Base-by-base conservation (phyloP, 2,113 vertebrate species). In the Acanthochromis polyacanthus region DNA sequence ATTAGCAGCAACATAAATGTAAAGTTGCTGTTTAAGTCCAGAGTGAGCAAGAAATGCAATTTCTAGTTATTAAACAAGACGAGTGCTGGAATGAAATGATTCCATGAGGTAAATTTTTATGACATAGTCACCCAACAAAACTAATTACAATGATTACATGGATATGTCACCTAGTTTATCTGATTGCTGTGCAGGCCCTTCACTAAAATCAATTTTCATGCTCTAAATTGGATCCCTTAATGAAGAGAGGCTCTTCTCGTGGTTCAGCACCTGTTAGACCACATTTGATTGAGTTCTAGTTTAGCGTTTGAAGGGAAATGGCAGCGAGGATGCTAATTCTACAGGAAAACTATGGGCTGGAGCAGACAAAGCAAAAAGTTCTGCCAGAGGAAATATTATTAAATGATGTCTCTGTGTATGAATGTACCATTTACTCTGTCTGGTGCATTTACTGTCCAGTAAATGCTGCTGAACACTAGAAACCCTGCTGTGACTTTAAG, bases 101-200 rank as follows among this genome's bases (percentile, higher is more conserved):
- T 76, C 50, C 30, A 12, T 7, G 58, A 83, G 51, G 45, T 77
- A 36, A 57, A 68, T 32, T 59, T 69, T 64, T 62, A 83, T 81
- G 57, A 70, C 66, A 53, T 61, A 75, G 8, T 0, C 32, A 46
- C 19, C 10, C 43, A 77, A 83, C 75, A 64, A 72, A 76, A 82
- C 20, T 64, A 84, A 87, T 86, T 79, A 87, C 59, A 71, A 51
- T 71, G 76, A 90, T 88, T 83, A 86, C 75, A 51, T 43, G 78
- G 89, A 86, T 75, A 71, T 77, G 82, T 84, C 81, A 80, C 79
- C 85, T 82, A 83, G 80, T 92, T 90, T 88, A 91, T 85, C 73
- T 82, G 87, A 84, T 81, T 86, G 86, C 75, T 82, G 66, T 55
- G 66, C 40, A 14, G 52, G 66, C 78, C 75, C 63, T 71, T 87